Base-by-base conservation (phyloP, 2,888 invertebrate species). In the Argyra leucocephala region DNA sequence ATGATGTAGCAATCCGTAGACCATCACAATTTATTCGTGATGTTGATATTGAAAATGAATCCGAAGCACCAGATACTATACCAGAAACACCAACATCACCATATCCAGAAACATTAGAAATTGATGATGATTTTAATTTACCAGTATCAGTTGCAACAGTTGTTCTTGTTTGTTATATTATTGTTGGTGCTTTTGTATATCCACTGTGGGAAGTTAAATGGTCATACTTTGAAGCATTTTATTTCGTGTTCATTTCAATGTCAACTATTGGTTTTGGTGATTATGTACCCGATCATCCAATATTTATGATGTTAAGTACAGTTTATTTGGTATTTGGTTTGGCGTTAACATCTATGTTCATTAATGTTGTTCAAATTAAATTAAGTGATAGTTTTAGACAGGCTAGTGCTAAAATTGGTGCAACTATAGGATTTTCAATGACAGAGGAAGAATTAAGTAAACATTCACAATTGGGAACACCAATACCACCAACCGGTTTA, bases 241-340 rank as follows among this genome's bases (percentile, higher is more conserved):
- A 98, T 79, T 98, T 97, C 77, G 93, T 97, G 5, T 97, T 97
- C 76, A 92, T 97, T 72, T 95, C 96, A 0, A 91, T 96, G 87
- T 93, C 94, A 1, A 98, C 97, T 0, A 96, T 98, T 66, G 97
- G 97, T n/a, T 91, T 96, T 72, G 96, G 96, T 3, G 96, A 96
- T 80, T 84, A 89, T 68, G 91, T 95, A 0, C 96, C 96, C 1
- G 84, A 89, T 76, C 90, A 93, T 80, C 94, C 95, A 0, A 83
- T 87, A 70, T 87, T 85, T 73, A 93, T 97, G 88, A 90, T 97
- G 83, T 85, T 90, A 65, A 93, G 94, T 57, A 95, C 96, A 73
- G 84, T 96, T 62, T 96, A 98, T 76, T 82, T 98, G 65, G 89
- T 97, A 23, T 93, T 98, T 73, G 98, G 98, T 9, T 82, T 98